Evolutionary conservation across 92 coral and sea anemone species (phyloP).

Genomic region (Galaxea fascicularis): DNA sequence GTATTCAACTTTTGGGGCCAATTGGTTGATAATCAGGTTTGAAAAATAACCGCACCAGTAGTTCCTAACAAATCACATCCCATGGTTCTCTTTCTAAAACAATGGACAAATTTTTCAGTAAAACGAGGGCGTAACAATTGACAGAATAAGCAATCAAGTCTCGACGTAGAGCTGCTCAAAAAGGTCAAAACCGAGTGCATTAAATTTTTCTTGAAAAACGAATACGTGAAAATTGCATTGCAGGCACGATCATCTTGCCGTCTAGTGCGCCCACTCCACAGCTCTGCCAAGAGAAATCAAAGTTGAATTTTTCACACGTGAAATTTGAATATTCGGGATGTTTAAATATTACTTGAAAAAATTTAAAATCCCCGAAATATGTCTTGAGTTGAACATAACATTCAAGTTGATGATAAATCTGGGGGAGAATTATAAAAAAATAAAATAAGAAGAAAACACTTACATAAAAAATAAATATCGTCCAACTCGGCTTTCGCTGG

Average conservation of each 20-base stretch:
- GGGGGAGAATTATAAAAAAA: background rate
- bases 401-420: background rate
- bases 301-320: background rate
- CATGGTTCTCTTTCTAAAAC: constrained; percentile 6
- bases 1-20: too few species aligned
- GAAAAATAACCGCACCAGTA: background rate
- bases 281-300: constrained; percentile 1
- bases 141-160: too few species aligned
- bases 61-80: background rate
- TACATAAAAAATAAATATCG: constrained; percentile 79
- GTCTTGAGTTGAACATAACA: background rate
- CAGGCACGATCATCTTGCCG: background rate
- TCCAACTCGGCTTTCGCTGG: constrained; percentile 71
- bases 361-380: background rate
- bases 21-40: background rate
- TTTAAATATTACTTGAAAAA: background rate
- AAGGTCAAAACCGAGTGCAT: background rate
- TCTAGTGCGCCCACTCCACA: background rate
- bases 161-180: too few species aligned
- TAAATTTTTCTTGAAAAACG: background rate
- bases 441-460: constrained; percentile 43
- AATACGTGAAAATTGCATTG: background rate
- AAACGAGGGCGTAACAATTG: background rate
- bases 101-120: background rate
- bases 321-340: constrained; percentile 28